Evolutionary conservation across 2,113 vertebrate genomes (phyloP).

Genomic region (Dendropsophus ebraccatus): DNA sequence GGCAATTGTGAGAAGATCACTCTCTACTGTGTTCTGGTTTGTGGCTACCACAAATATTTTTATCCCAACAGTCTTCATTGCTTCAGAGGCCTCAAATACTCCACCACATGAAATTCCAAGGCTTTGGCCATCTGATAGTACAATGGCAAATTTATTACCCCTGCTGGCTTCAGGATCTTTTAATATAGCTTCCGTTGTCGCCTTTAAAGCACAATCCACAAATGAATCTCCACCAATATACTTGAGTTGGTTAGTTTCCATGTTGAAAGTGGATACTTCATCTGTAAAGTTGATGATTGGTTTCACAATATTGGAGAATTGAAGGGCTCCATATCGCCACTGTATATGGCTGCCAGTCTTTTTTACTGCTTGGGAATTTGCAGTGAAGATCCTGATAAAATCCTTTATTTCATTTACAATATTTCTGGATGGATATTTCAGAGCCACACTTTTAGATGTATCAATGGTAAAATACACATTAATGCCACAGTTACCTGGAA

Average conservation of each 20-base stretch:
- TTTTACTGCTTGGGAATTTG: slow-evolving; percentile 36
- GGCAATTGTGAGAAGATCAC: slow-evolving; percentile 54
- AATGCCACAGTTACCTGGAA: slow-evolving; percentile 53
- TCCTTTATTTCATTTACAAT: slow-evolving; percentile 55
- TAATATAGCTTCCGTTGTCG: slow-evolving; percentile 56
- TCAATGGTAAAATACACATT: slow-evolving; percentile 61
- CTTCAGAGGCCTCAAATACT: slow-evolving; percentile 55
- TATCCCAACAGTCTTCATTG: slow-evolving; percentile 51
- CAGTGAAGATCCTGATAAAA: slow-evolving; percentile 50
- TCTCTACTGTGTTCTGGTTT: slow-evolving; percentile 45
- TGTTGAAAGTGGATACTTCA: slow-evolving; percentile 33
- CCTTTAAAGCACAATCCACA: slow-evolving; percentile 61
- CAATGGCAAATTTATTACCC: slow-evolving; percentile 54
- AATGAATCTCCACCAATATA: slow-evolving; percentile 57
- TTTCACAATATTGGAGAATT: slow-evolving; percentile 59
- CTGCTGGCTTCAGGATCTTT: neutral
- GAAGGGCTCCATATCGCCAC: slow-evolving; percentile 60
- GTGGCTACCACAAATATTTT: slow-evolving; percentile 61
- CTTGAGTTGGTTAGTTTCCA: slow-evolving; percentile 12
- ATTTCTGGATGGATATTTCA: slow-evolving; percentile 54
- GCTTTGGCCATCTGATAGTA: slow-evolving; percentile 60
- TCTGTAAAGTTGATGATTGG: slow-evolving; percentile 56
- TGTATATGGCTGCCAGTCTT: slow-evolving; percentile 30
- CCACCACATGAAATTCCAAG: slow-evolving; percentile 61
- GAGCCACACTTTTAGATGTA: slow-evolving; percentile 58